Base-by-base conservation (phyloP, 2,888 invertebrate species). In the Eulithis testata region DNA sequence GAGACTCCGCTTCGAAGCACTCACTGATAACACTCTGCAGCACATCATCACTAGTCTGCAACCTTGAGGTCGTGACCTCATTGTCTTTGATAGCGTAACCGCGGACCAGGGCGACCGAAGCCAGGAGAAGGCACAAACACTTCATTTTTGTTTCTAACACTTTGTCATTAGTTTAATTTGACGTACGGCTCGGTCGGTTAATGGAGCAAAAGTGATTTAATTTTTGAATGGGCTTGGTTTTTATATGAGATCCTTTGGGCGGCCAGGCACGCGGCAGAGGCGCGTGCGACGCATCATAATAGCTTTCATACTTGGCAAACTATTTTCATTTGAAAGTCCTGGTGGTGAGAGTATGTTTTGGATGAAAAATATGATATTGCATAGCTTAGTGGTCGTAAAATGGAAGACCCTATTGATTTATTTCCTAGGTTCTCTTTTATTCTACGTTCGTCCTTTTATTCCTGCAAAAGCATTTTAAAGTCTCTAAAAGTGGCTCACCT, bases 1-100 rank as follows among this genome's bases (percentile, higher is more conserved):
- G 95, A 7, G 95, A 94, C 68, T 95, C 94, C 55, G 94, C 94
- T 74, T 94, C 93, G 82, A 95, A 94, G 91, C 97, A 97, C 83
- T 95, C 95, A 89, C 95, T 95, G 76, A 97, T 93, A 78, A 96
- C 95, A 81, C 95, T 94, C 65, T 95, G 94, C 75, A 97, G 94
- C 54, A 97, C 90, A 84, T 96, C 95, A 76, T 96, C 96, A 85
- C 96, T 95, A 72, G 94, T 94, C 76, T 90, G 85, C 76, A 95
- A 94, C 69, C 94, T 91, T 51, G 94, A 91, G 49, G 94, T 91
- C 64, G 93, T 90, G 59, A 93, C 85, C 72, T 94, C 93, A 87
- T 94, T 95, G 80, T 94, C 95, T 74, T 91, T 88, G 76, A 94
- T 91, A 75, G 94, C 89, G 82, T 89, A 90, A 68, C 90, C 86